Evolutionary conservation across 2,888 invertebrate genomes (phyloP).

Genomic region (Eurytoma californica): DNA sequence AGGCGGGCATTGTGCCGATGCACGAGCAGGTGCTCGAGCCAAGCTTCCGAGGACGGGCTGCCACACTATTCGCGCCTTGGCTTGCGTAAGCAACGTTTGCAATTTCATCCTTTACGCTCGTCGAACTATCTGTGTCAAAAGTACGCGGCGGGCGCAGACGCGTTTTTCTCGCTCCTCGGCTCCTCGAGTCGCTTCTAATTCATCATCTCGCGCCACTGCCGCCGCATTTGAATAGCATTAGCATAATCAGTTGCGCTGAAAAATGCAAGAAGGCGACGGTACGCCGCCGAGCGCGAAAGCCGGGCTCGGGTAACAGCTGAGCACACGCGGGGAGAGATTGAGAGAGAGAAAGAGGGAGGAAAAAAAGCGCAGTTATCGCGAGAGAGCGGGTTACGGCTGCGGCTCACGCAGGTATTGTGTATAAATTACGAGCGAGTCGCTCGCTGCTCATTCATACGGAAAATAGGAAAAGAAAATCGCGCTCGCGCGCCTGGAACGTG

Average conservation of each 20-base stretch:
- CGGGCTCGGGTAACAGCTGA: neutral
- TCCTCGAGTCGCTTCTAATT: slow-evolving; percentile 22
- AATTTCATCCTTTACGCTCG: slow-evolving; percentile 55
- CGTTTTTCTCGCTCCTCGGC: neutral
- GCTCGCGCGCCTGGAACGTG: slow-evolving; percentile 4
- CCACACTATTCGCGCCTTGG: neutral
- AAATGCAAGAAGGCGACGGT: neutral
- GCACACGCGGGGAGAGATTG: too few relatives aligned
- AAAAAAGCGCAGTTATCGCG: slow-evolving; percentile 10
- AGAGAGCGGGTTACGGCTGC: neutral
- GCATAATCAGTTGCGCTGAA: slow-evolving; percentile 22
- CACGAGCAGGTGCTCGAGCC: neutral
- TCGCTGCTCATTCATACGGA: slow-evolving; percentile 36
- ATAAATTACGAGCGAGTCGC: slow-evolving; percentile 2
- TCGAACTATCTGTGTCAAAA: slow-evolving; percentile 51
- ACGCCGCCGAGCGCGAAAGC: neutral
- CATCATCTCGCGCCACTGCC: slow-evolving; percentile 22
- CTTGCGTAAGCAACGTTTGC: slow-evolving; percentile 44
- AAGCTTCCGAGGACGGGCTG: neutral
- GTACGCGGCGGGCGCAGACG: slow-evolving; percentile 21
- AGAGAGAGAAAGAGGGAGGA: neutral
- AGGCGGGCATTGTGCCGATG: too few relatives aligned
- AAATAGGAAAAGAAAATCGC: slow-evolving; percentile 30
- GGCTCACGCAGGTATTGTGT: slow-evolving; percentile 28
- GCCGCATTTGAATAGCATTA: slow-evolving; percentile 30